Base-by-base conservation (phyloP, 2,797 vertebrate genomes). In the Anabas testudineus region DNA sequence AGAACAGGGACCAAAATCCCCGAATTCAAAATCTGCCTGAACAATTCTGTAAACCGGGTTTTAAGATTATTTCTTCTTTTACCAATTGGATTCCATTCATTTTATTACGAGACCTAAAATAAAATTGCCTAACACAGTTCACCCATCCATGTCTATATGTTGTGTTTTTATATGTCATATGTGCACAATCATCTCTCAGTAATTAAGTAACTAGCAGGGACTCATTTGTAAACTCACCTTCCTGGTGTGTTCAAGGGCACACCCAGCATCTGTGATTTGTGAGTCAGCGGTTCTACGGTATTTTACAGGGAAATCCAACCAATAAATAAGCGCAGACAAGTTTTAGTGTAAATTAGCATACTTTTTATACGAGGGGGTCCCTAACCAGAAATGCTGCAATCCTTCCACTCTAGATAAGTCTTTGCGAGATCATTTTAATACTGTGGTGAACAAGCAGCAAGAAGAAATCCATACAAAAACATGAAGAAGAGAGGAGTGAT, bases 241-340 rank as follows among this genome's bases (percentile, higher is more conserved):
- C 55, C 34, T 41, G 48, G 2, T 63, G 67, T 21, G 2, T 59
- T 76, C 47, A 78, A 78, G 75, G 75, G 26, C 75, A 78, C 48
- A 14, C 42, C 22, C 14, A 52, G 70, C 64, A 76, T 59, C 57
- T 76, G 67, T 21, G 41, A 54, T 56, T 48, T 67, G 67, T 67
- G 74, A 77, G 41, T 57, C 68, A 56, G 61, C 66, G 67, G n/a
- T 39, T 26, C 18, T 24, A 46, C 2, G 30, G 13, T 37, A 15
- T 37, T 46, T 43, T 67, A 24, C 30, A 41, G 26, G 10, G 51
- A 62, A 69, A 57, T 48, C 51, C 5, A 45, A 51, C 65, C 67
- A 46, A 19, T 74, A 37, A 18, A 42, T 74, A 37, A 18, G 42
- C 32, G 54, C 2, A 10, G 24, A 55, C 30, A 37, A 52, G 39